These are phyloP conservation scores for Macquaria ambigua DNA, from an alignment of 2,113 vertebrate species.

Conservation along the genomic window DNA sequence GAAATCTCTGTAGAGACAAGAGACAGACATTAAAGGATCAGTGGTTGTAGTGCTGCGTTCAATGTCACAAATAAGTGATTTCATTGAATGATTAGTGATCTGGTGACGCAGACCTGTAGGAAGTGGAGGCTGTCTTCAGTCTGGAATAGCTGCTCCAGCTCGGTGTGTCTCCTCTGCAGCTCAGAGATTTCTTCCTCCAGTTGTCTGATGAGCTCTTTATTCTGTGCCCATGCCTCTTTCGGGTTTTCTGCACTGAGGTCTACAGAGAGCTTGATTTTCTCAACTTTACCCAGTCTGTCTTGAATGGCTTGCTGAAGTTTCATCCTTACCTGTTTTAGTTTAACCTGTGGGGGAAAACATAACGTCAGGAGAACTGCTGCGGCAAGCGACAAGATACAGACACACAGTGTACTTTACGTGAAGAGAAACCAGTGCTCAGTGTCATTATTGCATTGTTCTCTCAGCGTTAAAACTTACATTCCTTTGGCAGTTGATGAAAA, in stretches of 20 bases:
- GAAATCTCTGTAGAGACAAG: slow-evolving; percentile 43
- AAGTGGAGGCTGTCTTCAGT: slow-evolving; percentile 60
- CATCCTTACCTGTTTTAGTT: slow-evolving; percentile 57
- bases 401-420: neutral
- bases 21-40: neutral
- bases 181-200: slow-evolving; percentile 54
- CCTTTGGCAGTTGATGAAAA: neutral
- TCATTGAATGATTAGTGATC: neutral
- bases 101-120: slow-evolving; percentile 43
- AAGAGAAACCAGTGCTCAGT: neutral
- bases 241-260: neutral
- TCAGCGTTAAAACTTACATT: neutral
- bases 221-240: neutral
- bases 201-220: slow-evolving; percentile 27
- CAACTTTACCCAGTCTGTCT: slow-evolving; percentile 61
- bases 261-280: slow-evolving; percentile 33
- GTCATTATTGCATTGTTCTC: neutral
- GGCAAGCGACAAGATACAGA: neutral
- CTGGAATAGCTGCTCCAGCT: slow-evolving; percentile 46
- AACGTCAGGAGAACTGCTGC: neutral
- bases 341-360: slow-evolving; percentile 49
- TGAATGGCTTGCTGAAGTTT: slow-evolving; percentile 77
- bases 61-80: neutral
- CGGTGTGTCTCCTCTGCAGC: slow-evolving; percentile 37
- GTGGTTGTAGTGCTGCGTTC: neutral